A percentile compares a stretch with the other conserved stretches of the same genome.
Evolutionary conservation across 2,888 invertebrate genomes (phyloP).

Genomic region (Cheilosia urbana): DNA sequence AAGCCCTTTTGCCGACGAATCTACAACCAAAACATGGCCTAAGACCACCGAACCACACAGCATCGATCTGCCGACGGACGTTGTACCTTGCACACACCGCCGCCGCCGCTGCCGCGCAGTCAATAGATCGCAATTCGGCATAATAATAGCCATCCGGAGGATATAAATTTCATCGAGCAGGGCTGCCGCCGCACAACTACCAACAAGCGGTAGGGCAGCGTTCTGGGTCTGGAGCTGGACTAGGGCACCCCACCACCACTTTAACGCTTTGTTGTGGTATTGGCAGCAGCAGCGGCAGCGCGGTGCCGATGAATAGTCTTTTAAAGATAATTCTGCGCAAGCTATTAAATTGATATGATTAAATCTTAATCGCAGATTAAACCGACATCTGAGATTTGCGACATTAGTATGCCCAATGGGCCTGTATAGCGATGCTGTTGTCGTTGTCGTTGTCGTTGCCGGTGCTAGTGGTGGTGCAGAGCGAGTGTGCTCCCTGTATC

Average conservation of each 20-base stretch:
- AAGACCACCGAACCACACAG: constrained; percentile 40
- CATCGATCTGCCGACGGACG: constrained; percentile 1
- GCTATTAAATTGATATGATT: constrained; percentile 76
- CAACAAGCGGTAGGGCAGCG: constrained; percentile 41
- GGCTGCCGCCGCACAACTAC: constrained; percentile 27
- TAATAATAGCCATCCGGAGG: constrained; percentile 74
- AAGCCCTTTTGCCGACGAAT: constrained; percentile 61
- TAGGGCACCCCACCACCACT: background rate
- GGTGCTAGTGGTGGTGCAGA: background rate
- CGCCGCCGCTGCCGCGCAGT: constrained; percentile 41
- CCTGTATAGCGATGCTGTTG: constrained; percentile 32
- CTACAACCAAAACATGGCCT: constrained; percentile 62
- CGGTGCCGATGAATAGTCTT: constrained; percentile 73
- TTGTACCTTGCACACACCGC: constrained; percentile 29
- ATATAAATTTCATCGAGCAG: constrained; percentile 71
- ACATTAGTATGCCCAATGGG: constrained; percentile 74
- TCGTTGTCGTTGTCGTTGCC: constrained; percentile 10
- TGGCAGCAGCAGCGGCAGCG: constrained; percentile 21
- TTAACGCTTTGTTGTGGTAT: background rate
- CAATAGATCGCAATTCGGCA: constrained; percentile 76
- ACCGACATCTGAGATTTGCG: constrained; percentile 74
- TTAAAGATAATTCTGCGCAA: constrained; percentile 72
- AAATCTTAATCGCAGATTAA: constrained; percentile 75
- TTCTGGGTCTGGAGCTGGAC: background rate
- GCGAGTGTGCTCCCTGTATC: constrained; percentile 36